Evolutionary conservation across 1,140 invertebrate species (phyloP).

Genomic region (Dreissena rostriformis): DNA sequence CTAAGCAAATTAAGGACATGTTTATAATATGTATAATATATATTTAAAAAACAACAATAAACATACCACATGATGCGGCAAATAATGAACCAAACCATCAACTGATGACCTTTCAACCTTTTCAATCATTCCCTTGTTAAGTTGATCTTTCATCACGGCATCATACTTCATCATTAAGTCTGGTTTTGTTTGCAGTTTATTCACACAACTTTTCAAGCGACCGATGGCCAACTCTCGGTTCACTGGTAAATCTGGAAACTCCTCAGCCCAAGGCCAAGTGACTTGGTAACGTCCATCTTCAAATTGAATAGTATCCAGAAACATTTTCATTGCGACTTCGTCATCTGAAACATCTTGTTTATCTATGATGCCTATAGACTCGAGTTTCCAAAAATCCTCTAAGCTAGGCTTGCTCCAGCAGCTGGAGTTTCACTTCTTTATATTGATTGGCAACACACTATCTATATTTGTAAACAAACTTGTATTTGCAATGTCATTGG

Average conservation of each 20-base stretch:
- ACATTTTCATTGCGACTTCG: neutral
- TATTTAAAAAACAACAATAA: too few relatives aligned
- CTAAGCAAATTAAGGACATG: too few relatives aligned
- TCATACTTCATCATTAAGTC: conserved; percentile 11
- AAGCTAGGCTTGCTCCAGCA: too few relatives aligned
- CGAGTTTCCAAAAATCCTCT: conserved; percentile 17
- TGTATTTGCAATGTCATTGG: conserved; percentile 14
- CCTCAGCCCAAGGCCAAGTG: too few relatives aligned
- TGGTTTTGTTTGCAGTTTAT: conserved; percentile 1
- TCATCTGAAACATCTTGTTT: neutral
- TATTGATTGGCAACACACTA: conserved; percentile 8
- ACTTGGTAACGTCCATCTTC: too few relatives aligned
- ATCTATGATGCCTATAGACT: conserved; percentile 8
- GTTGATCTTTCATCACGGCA: conserved; percentile 18
- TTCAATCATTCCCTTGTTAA: conserved; percentile 11
- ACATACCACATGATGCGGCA: too few relatives aligned
- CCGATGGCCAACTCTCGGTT: neutral
- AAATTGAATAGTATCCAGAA: neutral
- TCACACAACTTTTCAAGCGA: neutral
- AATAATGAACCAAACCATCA: too few relatives aligned
- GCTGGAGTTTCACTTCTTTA: too few relatives aligned
- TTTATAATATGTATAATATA: too few relatives aligned
- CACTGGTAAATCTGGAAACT: conserved; percentile 1
- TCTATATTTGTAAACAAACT: conserved; percentile 28
- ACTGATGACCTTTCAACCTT: too few relatives aligned